These are phyloP conservation scores for Acleris sparsana DNA, from an alignment of 2,888 invertebrate species.

Conservation along the genomic window DNA sequence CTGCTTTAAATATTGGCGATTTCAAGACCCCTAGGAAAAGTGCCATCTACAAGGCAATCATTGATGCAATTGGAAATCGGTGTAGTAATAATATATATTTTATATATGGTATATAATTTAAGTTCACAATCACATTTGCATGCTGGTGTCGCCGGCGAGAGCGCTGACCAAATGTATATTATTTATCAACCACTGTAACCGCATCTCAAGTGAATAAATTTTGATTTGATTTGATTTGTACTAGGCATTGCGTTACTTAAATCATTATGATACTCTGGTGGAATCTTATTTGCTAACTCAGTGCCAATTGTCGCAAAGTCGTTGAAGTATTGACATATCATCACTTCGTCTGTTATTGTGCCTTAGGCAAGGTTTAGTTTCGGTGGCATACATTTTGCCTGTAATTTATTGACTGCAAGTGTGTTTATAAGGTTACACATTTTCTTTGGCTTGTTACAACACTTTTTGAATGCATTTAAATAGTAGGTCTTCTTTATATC, in stretches of 20 bases:
- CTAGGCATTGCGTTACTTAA: no score
- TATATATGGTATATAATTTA: no score
- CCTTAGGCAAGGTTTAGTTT: neutral
- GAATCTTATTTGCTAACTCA: neutral
- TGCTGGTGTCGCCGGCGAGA: no score
- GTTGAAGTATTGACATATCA: neutral
- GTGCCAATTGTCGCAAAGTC: neutral
- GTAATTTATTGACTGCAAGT: slow-evolving; percentile 18
- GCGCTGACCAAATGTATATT: no score
- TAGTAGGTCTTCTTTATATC: slow-evolving; percentile 34
- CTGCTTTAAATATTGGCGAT: neutral
- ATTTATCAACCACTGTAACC: no score
- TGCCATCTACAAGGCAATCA: neutral
- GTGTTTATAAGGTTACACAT: slow-evolving; percentile 39
- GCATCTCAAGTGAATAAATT: no score
- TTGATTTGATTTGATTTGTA: no score
- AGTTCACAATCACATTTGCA: no score
- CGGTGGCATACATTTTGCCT: neutral
- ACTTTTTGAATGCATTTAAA: slow-evolving; percentile 30
- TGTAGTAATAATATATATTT: neutral
- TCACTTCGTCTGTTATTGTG: neutral
- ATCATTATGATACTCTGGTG: neutral
- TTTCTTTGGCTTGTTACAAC: slow-evolving; percentile 37
- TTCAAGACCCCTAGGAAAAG: neutral
- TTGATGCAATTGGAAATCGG: neutral